Percentiles rank a stretch among this genome's conserved stretches.
Conservation (phyloP, 1,140 invertebrate genomes). For the Arion vulgaris region DNA sequence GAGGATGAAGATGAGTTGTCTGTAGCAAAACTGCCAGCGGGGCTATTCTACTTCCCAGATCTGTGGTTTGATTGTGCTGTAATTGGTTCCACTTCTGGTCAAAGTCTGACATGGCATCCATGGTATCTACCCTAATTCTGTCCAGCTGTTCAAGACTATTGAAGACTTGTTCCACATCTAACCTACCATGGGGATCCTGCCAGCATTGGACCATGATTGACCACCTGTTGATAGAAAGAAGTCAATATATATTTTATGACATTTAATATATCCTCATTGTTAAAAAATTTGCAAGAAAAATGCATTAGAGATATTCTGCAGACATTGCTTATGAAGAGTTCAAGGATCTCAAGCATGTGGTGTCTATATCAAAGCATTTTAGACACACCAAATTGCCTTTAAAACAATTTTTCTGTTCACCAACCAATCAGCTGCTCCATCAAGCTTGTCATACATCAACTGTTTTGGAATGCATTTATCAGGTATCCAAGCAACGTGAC, state of each 20-base stretch:
- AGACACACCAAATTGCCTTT: too few relatives aligned
- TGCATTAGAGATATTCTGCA: too few relatives aligned
- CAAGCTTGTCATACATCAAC: too few relatives aligned
- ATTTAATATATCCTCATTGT: too few relatives aligned
- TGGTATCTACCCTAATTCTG: conserved; percentile 30
- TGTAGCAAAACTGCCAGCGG: conserved; percentile 34
- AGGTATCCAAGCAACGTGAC: too few relatives aligned
- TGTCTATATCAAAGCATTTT: too few relatives aligned
- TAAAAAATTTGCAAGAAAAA: too few relatives aligned
- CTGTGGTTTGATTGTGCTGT: conserved; percentile 37
- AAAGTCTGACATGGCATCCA: conserved; percentile 49
- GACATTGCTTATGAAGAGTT: too few relatives aligned
- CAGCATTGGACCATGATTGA: conserved; percentile 65
- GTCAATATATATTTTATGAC: neutral
- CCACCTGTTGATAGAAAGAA: conserved; percentile 47
- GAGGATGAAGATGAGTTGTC: neutral
- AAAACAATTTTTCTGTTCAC: too few relatives aligned
- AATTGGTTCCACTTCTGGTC: conserved; percentile 56
- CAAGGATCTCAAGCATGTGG: too few relatives aligned
- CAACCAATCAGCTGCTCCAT: too few relatives aligned
- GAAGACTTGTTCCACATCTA: conserved; percentile 54
- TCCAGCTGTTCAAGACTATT: conserved; percentile 49
- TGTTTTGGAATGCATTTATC: too few relatives aligned
- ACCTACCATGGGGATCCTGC: conserved; percentile 47
- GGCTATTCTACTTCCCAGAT: conserved; percentile 22